Base-by-base conservation (phyloP, 2,113 vertebrate genomes). In the Hypanus sabinus region DNA sequence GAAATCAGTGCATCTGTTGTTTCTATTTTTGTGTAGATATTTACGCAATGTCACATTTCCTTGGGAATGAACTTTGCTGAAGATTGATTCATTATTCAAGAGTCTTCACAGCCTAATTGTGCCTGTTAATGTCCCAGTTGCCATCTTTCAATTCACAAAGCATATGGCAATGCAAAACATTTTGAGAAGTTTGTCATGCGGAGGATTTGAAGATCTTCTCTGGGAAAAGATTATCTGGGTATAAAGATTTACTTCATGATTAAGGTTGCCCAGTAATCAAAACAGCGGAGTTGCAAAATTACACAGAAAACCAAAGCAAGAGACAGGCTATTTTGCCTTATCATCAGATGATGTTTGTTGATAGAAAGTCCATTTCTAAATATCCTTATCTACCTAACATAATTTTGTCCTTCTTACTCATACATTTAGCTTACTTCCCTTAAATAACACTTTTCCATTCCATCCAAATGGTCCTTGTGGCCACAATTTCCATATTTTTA, bases 21-120 rank as follows among this genome's bases (percentile, higher is more conserved):
- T 75, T 55, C 91, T 93, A 55, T 75, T 93, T 93, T 55, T 3
- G 22, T 73, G 12, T 75, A 70, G 91, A 73, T 75, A 55, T 55
- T 93, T 55, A 93, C 24, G 1, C 68, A 46, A 75, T 71, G 38
- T 73, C 70, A 73, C 91, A 93, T 93, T 93, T 73, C 22, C 36
- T 75, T 55, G 70, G 70, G 91, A 75, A 93, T 73, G 71, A 93
- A 75, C 91, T 93, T 93, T 93, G 38, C 68, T 7, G 30, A 93
- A 73, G 22, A 30, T 70, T 75, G 70, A 93, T 11, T 55, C 68
- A 75, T 73, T 93, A 93, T 73, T 75, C 90, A 71, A 18, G 71
- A 92, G 24, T 71, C 36, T 92, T 46, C 36, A 73, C 70, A 30
- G 91, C 12, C 70, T 73, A 93, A 93, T 73, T 62, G 30, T 65